These are phyloP conservation scores for Periophthalmus magnuspinnatus DNA, from an alignment of 2,797 vertebrate genomes.

Conservation along the genomic window DNA sequence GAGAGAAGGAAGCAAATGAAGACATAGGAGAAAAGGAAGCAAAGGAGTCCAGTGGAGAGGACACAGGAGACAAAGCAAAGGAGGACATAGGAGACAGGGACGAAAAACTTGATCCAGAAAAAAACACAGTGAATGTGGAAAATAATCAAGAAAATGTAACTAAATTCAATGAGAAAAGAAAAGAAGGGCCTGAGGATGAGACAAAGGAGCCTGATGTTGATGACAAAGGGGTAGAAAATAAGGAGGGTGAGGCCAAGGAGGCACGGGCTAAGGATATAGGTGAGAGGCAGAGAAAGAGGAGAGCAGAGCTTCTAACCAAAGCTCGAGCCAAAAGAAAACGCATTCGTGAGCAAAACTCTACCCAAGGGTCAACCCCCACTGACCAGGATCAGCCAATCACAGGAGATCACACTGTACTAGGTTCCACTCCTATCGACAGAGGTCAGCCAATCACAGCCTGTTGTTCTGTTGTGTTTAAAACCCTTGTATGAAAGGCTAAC, in stretches of 20 bases:
- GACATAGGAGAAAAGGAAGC: conserved; percentile 16
- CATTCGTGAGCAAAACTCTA: neutral
- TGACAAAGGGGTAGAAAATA: conserved; percentile 3
- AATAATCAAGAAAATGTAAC: conserved; percentile 63
- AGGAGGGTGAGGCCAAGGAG: neutral
- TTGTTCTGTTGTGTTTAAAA: neutral
- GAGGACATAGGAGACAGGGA: conserved; percentile 58
- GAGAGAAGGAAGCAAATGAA: conserved; percentile 65
- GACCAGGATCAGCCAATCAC: conserved; percentile 39
- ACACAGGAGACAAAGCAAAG: conserved; percentile 64
- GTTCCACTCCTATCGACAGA: conserved; percentile 48
- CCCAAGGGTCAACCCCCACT: neutral
- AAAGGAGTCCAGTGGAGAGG: conserved; percentile 54
- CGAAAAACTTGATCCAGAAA: conserved; percentile 9
- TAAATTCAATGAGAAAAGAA: conserved; percentile 55
- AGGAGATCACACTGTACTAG: conserved; percentile 33
- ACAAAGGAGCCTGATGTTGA: conserved; percentile 37
- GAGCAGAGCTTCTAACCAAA: neutral
- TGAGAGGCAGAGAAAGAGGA: conserved; percentile 19
- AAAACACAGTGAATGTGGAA: conserved; percentile 51
- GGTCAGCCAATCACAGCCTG: conserved; percentile 25
- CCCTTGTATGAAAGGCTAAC: neutral
- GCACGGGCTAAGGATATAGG: neutral
- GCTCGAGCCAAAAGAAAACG: conserved; percentile 6
- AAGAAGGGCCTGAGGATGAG: conserved; percentile 62